Percentiles rank a stretch among this genome's conserved stretches.
These are phyloP conservation scores for Trachops cirrhosus DNA, from an alignment of 2,797 vertebrate genomes.

Conservation along the genomic window DNA sequence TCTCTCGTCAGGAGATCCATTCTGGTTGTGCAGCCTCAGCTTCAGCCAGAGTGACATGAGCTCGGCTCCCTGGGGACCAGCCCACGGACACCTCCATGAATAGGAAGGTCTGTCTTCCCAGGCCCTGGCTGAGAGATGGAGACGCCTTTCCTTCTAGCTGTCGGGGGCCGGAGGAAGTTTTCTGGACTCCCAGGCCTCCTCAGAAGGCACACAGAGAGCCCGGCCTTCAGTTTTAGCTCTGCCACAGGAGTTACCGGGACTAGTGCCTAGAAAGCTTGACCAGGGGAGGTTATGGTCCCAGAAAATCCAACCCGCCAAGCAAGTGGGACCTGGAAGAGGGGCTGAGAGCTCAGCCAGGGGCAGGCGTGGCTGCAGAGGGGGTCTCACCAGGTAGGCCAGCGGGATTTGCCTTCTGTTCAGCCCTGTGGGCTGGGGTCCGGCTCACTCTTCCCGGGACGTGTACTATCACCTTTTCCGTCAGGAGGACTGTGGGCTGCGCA, in stretches of 20 bases:
- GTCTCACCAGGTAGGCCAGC: background rate
- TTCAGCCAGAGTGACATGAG: background rate
- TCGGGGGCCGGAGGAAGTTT: rapidly evolving
- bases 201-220: background rate
- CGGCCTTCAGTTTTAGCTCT: background rate
- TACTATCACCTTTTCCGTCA: background rate
- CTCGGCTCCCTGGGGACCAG: background rate
- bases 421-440: background rate
- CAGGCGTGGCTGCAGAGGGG: rapidly evolving
- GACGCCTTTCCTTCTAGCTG: background rate
- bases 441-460: background rate
- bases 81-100: rapidly evolving
- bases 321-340: background rate
- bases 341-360: background rate
- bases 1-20: background rate
- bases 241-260: background rate
- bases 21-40: background rate
- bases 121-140: background rate
- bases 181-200: background rate
- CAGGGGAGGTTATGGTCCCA: background rate
- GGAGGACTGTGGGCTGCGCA: rapidly evolving
- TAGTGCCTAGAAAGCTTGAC: background rate
- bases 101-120: background rate
- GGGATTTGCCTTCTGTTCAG: background rate
- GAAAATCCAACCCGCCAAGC: background rate